These are phyloP conservation scores for Drosophila setosimentum DNA, from an alignment of 2,888 invertebrate species.

Conservation along the genomic window DNA sequence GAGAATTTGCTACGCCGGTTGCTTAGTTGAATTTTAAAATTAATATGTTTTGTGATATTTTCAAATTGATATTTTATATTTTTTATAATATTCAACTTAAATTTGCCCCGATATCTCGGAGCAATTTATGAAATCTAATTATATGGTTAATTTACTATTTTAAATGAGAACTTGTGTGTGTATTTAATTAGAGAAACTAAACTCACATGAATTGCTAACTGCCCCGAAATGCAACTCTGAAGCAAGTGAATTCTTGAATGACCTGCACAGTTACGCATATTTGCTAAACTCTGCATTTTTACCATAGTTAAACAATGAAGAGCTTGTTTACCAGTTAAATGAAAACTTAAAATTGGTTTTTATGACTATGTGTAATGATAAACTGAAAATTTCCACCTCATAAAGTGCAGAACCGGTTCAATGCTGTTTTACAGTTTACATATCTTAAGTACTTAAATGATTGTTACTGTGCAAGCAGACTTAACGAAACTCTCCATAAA, in stretches of 20 bases:
- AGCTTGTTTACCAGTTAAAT: not conserved
- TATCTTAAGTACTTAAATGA: not conserved
- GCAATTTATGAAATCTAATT: not conserved
- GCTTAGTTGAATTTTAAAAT: not conserved
- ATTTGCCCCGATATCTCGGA: not conserved
- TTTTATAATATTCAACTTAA: not conserved
- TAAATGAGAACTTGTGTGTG: not conserved
- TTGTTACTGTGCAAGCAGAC: not conserved
- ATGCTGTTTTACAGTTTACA: not conserved
- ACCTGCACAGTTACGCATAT: not conserved
- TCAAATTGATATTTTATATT: no score
- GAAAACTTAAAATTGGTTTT: not conserved
- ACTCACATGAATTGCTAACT: not conserved
- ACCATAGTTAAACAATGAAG: not conserved
- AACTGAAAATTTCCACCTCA: not conserved
- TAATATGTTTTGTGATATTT: no score
- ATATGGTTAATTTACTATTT: not conserved
- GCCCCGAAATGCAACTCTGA: not conserved
- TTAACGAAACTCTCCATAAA: not conserved
- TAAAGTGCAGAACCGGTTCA: conserved; percentile 2
- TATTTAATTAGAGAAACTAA: not conserved
- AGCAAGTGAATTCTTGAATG: not conserved
- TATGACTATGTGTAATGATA: not conserved
- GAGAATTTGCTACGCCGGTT: conserved; percentile 3
- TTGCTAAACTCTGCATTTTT: not conserved